phyloP scores from a whole-genome alignment of 1,140 invertebrate genomes.

The Procambarus clarkii region DNA sequence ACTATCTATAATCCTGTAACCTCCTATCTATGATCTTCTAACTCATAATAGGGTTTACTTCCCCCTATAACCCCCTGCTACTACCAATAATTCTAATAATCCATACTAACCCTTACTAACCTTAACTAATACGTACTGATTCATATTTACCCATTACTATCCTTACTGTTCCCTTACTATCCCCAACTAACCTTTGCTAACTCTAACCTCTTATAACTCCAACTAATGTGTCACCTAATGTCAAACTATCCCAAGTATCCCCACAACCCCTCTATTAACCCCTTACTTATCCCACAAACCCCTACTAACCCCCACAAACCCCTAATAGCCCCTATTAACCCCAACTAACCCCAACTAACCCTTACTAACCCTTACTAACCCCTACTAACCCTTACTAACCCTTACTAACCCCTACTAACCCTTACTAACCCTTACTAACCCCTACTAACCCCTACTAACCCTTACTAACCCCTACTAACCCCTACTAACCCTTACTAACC shows the following conservation, averaged over 20 bases:
- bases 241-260: no score
- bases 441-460: background rate
- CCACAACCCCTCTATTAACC: no score
- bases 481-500: background rate
- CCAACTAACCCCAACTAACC: background rate
- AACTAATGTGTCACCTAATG: background rate
- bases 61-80: background rate
- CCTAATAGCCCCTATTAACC: background rate
- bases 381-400: background rate
- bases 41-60: no score
- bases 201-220: background rate
- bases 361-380: background rate
- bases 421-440: background rate
- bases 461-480: background rate
- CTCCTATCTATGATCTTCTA: background rate
- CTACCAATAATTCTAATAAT: background rate
- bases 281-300: background rate
- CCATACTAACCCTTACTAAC: background rate
- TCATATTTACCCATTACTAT: background rate
- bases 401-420: background rate
- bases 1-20: background rate
- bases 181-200: background rate
- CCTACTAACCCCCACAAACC: background rate
- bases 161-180: background rate
- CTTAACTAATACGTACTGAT: background rate